A percentile compares a stretch with the other conserved stretches of the same genome.
Evolutionary conservation across 2,113 vertebrate genomes (phyloP).

Genomic region (Numida meleagris): DNA sequence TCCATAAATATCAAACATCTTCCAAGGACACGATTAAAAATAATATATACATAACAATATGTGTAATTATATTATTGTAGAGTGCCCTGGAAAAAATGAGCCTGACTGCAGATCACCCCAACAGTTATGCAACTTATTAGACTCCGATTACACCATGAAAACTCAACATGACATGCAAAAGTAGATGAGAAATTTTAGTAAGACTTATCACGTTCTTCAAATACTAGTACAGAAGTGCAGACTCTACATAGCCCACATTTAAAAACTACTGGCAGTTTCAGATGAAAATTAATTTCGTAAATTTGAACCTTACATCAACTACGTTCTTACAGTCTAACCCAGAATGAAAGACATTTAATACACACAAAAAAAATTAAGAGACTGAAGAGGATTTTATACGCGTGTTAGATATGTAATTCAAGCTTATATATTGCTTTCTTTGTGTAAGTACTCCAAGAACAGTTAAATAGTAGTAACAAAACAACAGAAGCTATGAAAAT

Average conservation of each 20-base stretch:
- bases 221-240: not conserved
- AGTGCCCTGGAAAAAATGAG: not conserved
- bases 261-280: not conserved
- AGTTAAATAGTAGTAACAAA: not conserved
- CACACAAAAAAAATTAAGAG: not conserved
- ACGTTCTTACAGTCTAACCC: not conserved
- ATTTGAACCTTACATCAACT: not conserved
- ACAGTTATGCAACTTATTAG: not conserved
- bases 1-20: not conserved
- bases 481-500: not conserved
- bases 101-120: not conserved
- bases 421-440: not conserved
- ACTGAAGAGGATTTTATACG: not conserved
- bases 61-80: accelerated
- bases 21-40: not conserved
- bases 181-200: not conserved
- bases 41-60: not conserved
- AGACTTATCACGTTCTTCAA: not conserved
- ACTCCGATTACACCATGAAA: not conserved
- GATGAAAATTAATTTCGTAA: not conserved
- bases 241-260: not conserved
- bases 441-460: not conserved
- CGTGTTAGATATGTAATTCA: not conserved
- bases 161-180: not conserved
- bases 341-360: not conserved